Conservation (phyloP, 2,888 invertebrate genomes). For the Ophion ellenae region DNA sequence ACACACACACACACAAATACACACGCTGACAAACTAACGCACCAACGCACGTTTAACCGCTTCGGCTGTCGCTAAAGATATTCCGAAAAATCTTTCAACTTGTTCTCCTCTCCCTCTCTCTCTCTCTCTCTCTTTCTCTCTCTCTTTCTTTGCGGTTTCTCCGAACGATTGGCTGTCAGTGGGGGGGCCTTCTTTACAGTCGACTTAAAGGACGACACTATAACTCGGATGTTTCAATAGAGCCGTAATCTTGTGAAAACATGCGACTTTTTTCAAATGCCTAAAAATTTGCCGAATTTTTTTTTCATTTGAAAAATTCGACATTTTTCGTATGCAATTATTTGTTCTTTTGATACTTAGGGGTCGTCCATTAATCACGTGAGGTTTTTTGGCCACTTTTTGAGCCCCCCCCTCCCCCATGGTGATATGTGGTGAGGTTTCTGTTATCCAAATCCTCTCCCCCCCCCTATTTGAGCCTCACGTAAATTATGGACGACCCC, state of each 20-base stretch:
- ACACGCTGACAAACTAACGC: slow-evolving; percentile 1
- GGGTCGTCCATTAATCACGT: no score
- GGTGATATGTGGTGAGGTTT: no score
- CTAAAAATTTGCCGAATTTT: not conserved
- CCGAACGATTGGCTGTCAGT: slow-evolving; percentile 40
- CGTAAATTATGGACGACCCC: no score
- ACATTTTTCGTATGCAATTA: no score
- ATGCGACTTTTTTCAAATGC: not conserved
- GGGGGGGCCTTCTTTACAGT: slow-evolving; percentile 16
- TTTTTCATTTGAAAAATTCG: no score
- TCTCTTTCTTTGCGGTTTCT: slow-evolving; percentile 42
- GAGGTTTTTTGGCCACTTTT: no score
- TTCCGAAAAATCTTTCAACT: slow-evolving; percentile 61
- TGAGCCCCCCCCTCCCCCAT: no score
- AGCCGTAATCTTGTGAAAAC: slow-evolving; percentile 52
- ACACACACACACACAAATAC: not conserved
- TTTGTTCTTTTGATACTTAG: no score
- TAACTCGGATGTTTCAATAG: slow-evolving; percentile 43
- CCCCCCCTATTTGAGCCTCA: no score
- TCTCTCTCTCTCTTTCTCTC: no score
- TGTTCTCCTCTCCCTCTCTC: not conserved
- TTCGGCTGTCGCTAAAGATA: slow-evolving; percentile 62
- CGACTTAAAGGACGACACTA: slow-evolving; percentile 7
- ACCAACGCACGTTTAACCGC: slow-evolving; percentile 18
- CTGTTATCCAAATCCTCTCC: no score